Evolutionary conservation across 2,888 invertebrate species (phyloP).

Genomic region (Acronicta aceris): DNA sequence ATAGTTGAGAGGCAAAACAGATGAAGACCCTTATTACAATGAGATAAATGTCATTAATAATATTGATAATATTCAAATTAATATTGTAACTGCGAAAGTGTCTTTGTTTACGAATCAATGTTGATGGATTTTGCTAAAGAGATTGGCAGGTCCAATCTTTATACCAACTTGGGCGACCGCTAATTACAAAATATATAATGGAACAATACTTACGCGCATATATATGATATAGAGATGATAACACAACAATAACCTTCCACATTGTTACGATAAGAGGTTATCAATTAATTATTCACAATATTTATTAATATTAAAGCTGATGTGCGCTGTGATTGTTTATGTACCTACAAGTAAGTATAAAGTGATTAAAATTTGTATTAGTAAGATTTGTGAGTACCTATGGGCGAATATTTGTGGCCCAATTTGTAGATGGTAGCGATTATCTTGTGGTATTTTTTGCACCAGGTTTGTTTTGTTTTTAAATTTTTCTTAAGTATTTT

Average conservation of each 20-base stretch:
- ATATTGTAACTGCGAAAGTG: too few species aligned
- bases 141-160: too few species aligned
- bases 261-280: slow-evolving; percentile 51
- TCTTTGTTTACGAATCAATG: too few species aligned
- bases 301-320: slow-evolving; percentile 33
- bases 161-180: too few species aligned
- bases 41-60: too few species aligned
- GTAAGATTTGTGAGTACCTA: neutral
- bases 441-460: neutral
- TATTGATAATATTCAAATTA: too few species aligned
- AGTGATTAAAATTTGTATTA: slow-evolving; percentile 35
- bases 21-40: too few species aligned
- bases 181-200: slow-evolving; percentile 22
- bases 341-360: slow-evolving; percentile 39
- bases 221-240: slow-evolving; percentile 42
- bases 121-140: too few species aligned
- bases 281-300: slow-evolving; percentile 29
- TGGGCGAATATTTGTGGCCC: slow-evolving; percentile 17
- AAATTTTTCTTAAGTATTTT: too few species aligned
- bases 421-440: slow-evolving; percentile 23
- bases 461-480: too few species aligned
- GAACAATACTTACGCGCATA: slow-evolving; percentile 54
- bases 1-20: too few species aligned
- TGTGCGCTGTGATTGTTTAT: slow-evolving; percentile 45
- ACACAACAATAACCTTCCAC: slow-evolving; percentile 54